Percentiles rank a stretch among this genome's conserved stretches.
Evolutionary conservation across 2,888 invertebrate species (phyloP).

Genomic region (Cryptus armator): DNA sequence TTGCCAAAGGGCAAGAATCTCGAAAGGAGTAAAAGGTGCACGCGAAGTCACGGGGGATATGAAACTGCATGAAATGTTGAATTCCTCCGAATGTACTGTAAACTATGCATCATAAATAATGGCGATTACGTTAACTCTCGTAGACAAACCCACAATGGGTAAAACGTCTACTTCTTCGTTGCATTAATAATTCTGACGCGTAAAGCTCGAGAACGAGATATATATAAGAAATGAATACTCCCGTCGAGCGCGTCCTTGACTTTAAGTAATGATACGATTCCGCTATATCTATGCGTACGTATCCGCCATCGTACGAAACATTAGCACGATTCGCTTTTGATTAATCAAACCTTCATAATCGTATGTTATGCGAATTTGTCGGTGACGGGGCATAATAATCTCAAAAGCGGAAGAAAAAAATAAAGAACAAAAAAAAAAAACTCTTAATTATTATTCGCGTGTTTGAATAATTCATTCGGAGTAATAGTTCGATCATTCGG

Average conservation of each 20-base stretch:
- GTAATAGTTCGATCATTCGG: constrained; percentile 25
- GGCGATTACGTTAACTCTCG: constrained; percentile 26
- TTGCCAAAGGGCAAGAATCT: neutral
- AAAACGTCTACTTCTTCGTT: constrained; percentile 1
- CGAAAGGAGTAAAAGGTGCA: neutral
- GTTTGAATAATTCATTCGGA: constrained; percentile 51
- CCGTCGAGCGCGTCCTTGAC: constrained; percentile 47
- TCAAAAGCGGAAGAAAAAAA: too few species aligned
- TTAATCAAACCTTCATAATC: constrained; percentile 30
- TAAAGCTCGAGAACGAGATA: neutral
- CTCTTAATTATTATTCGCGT: constrained; percentile 42
- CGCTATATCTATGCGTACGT: constrained; percentile 29
- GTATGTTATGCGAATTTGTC: constrained; percentile 27
- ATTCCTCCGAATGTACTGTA: constrained; percentile 13
- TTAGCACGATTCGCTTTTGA: constrained; percentile 54
- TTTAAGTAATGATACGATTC: constrained; percentile 52
- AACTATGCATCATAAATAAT: constrained; percentile 25
- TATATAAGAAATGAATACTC: neutral
- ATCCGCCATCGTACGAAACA: constrained; percentile 10
- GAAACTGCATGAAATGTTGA: neutral
- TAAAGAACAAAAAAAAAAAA: constrained; percentile 49
- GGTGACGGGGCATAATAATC: constrained; percentile 36
- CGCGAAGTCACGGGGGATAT: neutral
- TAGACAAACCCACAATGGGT: constrained; percentile 42
- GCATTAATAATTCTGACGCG: constrained; percentile 48